A percentile compares a stretch with the other conserved stretches of the same genome.
These are phyloP conservation scores for Nannobrachium achirus DNA, from an alignment of 2,113 vertebrate species.

Conservation along the genomic window DNA sequence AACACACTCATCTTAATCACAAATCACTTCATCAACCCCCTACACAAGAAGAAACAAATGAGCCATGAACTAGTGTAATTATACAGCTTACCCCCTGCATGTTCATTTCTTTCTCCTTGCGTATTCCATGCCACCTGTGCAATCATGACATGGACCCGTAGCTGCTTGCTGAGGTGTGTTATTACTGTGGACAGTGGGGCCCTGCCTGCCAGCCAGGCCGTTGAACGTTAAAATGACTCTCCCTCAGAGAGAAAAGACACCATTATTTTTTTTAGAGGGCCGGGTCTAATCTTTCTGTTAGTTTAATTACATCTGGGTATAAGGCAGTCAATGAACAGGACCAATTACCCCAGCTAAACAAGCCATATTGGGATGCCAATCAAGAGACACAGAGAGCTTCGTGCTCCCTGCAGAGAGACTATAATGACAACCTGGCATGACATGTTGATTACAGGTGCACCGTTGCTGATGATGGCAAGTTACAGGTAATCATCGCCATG, in stretches of 20 bases:
- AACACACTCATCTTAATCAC: too few species aligned
- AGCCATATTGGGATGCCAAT: constrained; percentile 63
- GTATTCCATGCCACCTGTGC: constrained; percentile 10
- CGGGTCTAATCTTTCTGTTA: constrained; percentile 43
- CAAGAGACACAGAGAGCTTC: constrained; percentile 50
- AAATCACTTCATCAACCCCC: too few species aligned
- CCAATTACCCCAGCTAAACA: constrained; percentile 65
- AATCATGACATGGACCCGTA: constrained; percentile 34
- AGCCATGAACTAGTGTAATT: background rate
- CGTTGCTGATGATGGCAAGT: constrained; percentile 56
- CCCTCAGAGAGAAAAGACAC: constrained; percentile 4
- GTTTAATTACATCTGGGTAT: constrained; percentile 54
- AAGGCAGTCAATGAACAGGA: constrained; percentile 47
- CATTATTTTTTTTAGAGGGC: constrained; percentile 42
- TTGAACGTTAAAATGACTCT: constrained; percentile 40
- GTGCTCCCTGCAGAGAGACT: constrained; percentile 46
- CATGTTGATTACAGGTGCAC: constrained; percentile 59
- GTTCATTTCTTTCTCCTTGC: background rate
- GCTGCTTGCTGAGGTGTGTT: constrained; percentile 36
- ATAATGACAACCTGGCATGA: constrained; percentile 58
- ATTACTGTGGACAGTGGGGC: constrained; percentile 42
- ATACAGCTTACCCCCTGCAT: background rate
- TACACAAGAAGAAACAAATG: too few species aligned
- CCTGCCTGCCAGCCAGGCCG: constrained; percentile 16
- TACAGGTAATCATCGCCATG: constrained; percentile 41